Evolutionary conservation across 2,797 vertebrate genomes (phyloP).

Genomic region (Sebastes alutus): DNA sequence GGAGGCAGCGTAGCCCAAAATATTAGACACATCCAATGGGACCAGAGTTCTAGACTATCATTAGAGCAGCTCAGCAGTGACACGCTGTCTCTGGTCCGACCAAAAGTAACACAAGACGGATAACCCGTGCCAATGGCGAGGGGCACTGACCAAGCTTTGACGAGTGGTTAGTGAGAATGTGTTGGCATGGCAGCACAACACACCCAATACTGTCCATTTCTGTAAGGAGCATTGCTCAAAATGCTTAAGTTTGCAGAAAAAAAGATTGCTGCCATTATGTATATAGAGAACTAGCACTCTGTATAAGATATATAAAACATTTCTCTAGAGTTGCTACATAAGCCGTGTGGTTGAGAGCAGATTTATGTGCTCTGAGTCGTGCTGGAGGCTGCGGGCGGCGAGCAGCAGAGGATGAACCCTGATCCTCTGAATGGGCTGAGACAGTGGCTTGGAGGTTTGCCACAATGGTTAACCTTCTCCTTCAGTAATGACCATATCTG

Average conservation of each 20-base stretch:
- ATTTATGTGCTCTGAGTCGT: slow-evolving; percentile 47
- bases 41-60: background rate
- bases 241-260: slow-evolving; percentile 19
- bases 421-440: slow-evolving; percentile 69
- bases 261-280: background rate
- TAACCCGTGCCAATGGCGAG: too few relatives aligned
- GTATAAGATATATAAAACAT: slow-evolving; percentile 9
- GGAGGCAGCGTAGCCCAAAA: slow-evolving; percentile 45
- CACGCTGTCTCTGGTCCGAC: too few relatives aligned
- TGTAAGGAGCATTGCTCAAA: background rate
- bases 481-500: slow-evolving; percentile 80
- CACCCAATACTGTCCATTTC: background rate
- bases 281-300: slow-evolving; percentile 2
- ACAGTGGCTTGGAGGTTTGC: slow-evolving; percentile 81
- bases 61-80: background rate
- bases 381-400: slow-evolving; percentile 61
- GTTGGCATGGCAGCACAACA: background rate
- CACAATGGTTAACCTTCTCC: slow-evolving; percentile 78
- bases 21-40: background rate
- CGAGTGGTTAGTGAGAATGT: too few relatives aligned
- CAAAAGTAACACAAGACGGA: too few relatives aligned
- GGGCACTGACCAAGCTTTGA: too few relatives aligned
- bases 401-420: slow-evolving; percentile 55
- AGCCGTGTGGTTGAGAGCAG: slow-evolving; percentile 52
- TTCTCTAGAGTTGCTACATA: slow-evolving; percentile 33